Evolutionary conservation across 2,797 vertebrate species (phyloP).

Genomic region (Bucorvus abyssinicus): DNA sequence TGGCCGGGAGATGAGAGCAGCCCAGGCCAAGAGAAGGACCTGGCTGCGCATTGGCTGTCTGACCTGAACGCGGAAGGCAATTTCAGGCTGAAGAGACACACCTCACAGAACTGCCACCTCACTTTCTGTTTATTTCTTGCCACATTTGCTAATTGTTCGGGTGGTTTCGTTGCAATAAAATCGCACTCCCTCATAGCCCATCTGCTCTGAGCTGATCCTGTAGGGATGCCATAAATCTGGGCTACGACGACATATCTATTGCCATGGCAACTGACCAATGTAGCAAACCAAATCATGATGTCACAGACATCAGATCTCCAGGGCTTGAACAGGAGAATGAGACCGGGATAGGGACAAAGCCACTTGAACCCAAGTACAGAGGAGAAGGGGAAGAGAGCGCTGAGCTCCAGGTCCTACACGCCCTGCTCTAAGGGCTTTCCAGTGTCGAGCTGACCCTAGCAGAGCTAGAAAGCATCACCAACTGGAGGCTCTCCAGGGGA

Average conservation of each 20-base stretch:
- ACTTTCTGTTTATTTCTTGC: slow-evolving; percentile 52
- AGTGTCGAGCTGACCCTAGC: not conserved
- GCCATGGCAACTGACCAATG: slow-evolving; percentile 64
- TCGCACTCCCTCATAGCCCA: slow-evolving; percentile 65
- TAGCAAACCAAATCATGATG: slow-evolving; percentile 46
- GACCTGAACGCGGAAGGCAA: not conserved
- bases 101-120: not conserved
- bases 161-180: slow-evolving; percentile 54
- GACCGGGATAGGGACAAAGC: not conserved
- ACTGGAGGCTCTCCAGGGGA: not conserved
- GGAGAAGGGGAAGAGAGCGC: not conserved
- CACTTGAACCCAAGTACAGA: not conserved
- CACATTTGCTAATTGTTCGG: slow-evolving; percentile 59
- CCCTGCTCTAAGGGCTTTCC: not conserved
- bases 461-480: not conserved
- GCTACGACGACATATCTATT: slow-evolving; percentile 45
- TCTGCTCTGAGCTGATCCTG: slow-evolving; percentile 63
- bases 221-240: slow-evolving; percentile 65
- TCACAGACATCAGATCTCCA: not conserved
- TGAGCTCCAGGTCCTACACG: not conserved
- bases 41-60: not conserved
- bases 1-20: not conserved
- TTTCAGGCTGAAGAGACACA: not conserved
- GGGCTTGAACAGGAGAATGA: not conserved
- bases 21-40: not conserved